Conservation (phyloP, 2,797 vertebrate genomes). For the Sarcoramphus papa region DNA sequence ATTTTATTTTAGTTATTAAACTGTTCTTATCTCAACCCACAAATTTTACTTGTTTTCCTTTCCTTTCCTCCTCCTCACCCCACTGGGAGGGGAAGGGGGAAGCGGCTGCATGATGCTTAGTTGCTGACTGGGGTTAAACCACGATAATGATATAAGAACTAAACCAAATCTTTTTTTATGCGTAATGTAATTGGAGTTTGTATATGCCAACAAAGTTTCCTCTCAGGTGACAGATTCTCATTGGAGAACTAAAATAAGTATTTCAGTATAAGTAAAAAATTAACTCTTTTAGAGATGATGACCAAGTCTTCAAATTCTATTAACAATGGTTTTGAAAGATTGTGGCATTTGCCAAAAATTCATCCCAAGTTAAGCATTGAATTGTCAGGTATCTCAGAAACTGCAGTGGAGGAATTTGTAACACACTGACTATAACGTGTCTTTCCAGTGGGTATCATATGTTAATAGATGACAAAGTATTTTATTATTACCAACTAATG, state of each 20-base stretch:
- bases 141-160: neutral
- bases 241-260: neutral
- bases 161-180: neutral
- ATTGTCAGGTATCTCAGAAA: neutral
- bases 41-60: too few species aligned
- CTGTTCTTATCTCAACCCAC: too few species aligned
- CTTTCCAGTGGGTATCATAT: neutral
- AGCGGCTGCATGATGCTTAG: too few species aligned
- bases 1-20: too few species aligned
- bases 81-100: too few species aligned
- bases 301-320: neutral
- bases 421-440: neutral
- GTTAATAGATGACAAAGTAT: fast-evolving
- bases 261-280: neutral
- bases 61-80: too few species aligned
- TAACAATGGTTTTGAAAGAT: neutral
- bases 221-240: neutral
- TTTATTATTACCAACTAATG: neutral
- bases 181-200: neutral
- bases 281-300: neutral
- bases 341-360: neutral
- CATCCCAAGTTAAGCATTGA: neutral
- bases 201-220: neutral
- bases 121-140: too few species aligned
- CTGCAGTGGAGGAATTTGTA: neutral